phyloP scores from a whole-genome alignment of 2,888 invertebrate species.

The Tethea ocularis region DNA sequence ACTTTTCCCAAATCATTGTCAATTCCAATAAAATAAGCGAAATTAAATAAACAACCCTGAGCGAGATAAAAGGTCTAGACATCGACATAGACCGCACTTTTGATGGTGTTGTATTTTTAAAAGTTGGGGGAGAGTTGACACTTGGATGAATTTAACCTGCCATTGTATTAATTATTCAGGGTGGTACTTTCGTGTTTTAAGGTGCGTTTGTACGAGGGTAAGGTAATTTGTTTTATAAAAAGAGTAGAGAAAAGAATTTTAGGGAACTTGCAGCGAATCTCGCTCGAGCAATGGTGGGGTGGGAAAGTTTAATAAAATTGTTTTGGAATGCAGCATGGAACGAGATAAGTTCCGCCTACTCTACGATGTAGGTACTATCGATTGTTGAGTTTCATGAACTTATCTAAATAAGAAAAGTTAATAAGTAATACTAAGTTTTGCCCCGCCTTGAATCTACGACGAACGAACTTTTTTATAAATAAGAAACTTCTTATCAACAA shows the following conservation, averaged over 20 bases:
- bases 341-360: slow-evolving; percentile 66
- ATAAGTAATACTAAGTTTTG: slow-evolving; percentile 10
- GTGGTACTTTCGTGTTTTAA: slow-evolving; percentile 75
- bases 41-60: slow-evolving; percentile 80
- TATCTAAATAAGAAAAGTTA: slow-evolving; percentile 13
- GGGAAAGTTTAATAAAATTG: slow-evolving; percentile 78
- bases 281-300: slow-evolving; percentile 57
- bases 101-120: slow-evolving; percentile 79
- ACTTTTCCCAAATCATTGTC: slow-evolving; percentile 78
- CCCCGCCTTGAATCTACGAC: background rate
- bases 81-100: slow-evolving; percentile 74
- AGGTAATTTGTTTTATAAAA: slow-evolving; percentile 78
- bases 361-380: slow-evolving; percentile 64
- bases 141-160: slow-evolving; percentile 81
- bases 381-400: slow-evolving; percentile 52
- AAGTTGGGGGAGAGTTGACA: slow-evolving; percentile 82
- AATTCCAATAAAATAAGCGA: slow-evolving; percentile 78
- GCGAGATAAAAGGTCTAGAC: slow-evolving; percentile 79
- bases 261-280: slow-evolving; percentile 67
- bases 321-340: slow-evolving; percentile 74
- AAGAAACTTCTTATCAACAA: too few relatives aligned
- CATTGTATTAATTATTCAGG: slow-evolving; percentile 84
- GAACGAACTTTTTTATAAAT: background rate
- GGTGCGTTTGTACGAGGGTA: slow-evolving; percentile 74
- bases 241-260: slow-evolving; percentile 69